phyloP scores from a whole-genome alignment of 1,140 invertebrate genomes.

The Cotesia glomerata region DNA sequence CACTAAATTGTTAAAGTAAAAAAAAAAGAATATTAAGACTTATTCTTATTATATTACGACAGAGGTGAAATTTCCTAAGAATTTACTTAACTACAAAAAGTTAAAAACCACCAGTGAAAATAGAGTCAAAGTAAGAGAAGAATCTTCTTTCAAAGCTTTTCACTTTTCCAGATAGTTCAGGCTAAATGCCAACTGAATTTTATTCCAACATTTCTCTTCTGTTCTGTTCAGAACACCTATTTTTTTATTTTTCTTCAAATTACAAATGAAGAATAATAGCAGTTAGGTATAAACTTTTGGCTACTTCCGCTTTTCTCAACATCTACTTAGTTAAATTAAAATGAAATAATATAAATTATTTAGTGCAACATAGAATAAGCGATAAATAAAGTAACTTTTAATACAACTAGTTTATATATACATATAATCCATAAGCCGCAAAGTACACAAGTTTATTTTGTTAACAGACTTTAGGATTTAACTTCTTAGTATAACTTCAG shows the following conservation, averaged over 20 bases:
- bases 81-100: neutral
- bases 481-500: too few relatives aligned
- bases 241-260: neutral
- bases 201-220: neutral
- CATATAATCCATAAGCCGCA: too few relatives aligned
- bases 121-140: neutral
- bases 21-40: too few relatives aligned
- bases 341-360: neutral
- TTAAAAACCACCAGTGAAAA: neutral
- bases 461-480: too few relatives aligned
- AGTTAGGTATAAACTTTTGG: neutral
- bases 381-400: neutral
- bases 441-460: too few relatives aligned
- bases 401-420: too few relatives aligned
- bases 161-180: neutral
- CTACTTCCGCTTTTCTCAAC: neutral
- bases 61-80: too few relatives aligned
- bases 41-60: too few relatives aligned
- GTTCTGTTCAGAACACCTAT: neutral
- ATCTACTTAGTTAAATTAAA: slow-evolving; percentile 1
- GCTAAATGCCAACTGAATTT: neutral
- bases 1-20: too few relatives aligned
- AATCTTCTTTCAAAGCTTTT: neutral
- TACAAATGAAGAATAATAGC: neutral
- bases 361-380: neutral